Conservation (phyloP, 2,113 vertebrate genomes). For the Hemibates koningsi region DNA sequence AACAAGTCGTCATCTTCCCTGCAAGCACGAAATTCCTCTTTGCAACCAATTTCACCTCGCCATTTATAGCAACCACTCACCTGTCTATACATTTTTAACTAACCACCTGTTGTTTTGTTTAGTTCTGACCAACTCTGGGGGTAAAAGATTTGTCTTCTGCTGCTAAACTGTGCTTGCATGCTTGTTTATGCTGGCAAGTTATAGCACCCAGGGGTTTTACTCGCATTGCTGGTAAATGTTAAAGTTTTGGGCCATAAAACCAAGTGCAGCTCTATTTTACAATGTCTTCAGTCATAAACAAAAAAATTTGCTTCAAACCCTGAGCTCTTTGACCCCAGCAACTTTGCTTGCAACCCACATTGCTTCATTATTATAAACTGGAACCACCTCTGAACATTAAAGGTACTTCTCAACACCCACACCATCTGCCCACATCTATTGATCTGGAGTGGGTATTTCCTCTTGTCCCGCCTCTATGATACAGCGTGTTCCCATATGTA, state of each 20-base stretch:
- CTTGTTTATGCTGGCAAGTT: not conserved
- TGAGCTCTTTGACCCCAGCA: not conserved
- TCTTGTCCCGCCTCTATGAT: not conserved
- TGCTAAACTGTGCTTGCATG: not conserved
- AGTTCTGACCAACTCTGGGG: not conserved
- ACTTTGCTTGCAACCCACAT: not conserved
- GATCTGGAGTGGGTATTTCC: conserved; percentile 23
- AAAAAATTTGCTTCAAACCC: not conserved
- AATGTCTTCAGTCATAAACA: not conserved
- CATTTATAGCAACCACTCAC: not conserved
- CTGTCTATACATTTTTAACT: not conserved
- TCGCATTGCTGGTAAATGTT: not conserved
- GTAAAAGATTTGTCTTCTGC: not conserved
- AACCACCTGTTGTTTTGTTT: not conserved
- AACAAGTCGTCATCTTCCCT: not conserved
- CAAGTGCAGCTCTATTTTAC: not conserved
- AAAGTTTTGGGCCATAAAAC: not conserved
- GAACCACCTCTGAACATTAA: conserved; percentile 9
- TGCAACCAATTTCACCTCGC: not conserved
- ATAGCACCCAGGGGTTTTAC: not conserved
- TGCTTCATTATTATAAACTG: not conserved
- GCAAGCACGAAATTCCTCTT: not conserved
- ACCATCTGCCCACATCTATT: conserved; percentile 35
- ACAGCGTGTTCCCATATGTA: not conserved
- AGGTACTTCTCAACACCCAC: conserved; percentile 29